Evolutionary conservation across 2,888 invertebrate genomes (phyloP).

Genomic region (Acrobasis repandana): DNA sequence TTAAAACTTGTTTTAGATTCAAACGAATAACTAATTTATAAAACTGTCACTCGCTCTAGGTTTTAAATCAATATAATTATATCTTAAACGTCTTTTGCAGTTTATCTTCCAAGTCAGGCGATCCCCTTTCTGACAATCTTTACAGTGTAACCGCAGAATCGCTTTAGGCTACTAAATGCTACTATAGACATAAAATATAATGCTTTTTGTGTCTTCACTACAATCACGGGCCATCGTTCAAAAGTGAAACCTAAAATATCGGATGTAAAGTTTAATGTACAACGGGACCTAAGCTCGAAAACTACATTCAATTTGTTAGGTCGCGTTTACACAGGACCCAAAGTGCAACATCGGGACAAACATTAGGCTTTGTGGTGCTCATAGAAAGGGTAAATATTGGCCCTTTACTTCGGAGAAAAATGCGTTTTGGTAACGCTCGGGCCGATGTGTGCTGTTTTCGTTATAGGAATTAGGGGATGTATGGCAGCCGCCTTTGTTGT

Average conservation of each 20-base stretch:
- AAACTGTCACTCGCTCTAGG: slow-evolving; percentile 50
- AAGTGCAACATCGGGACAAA: slow-evolving; percentile 80
- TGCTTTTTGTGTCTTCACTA: slow-evolving; percentile 66
- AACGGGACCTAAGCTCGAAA: slow-evolving; percentile 32
- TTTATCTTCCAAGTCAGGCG: slow-evolving; percentile 57
- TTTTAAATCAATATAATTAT: slow-evolving; percentile 64
- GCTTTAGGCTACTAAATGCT: slow-evolving; percentile 77
- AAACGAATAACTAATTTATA: slow-evolving; percentile 52
- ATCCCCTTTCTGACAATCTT: slow-evolving; percentile 61
- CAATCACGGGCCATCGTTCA: slow-evolving; percentile 27
- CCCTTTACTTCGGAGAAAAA: slow-evolving; percentile 77
- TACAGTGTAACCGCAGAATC: slow-evolving; percentile 70
- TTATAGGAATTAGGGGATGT: slow-evolving; percentile 74
- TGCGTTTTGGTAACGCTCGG: slow-evolving; percentile 72
- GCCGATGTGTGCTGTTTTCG: slow-evolving; percentile 75
- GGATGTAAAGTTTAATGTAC: slow-evolving; percentile 43
- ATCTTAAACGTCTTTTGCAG: slow-evolving; percentile 53
- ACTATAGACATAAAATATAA: slow-evolving; percentile 73
- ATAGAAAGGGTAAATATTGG: slow-evolving; percentile 77
- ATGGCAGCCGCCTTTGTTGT: slow-evolving; percentile 55
- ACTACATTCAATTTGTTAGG: slow-evolving; percentile 69
- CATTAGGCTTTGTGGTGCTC: slow-evolving; percentile 77
- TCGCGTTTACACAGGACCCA: slow-evolving; percentile 77
- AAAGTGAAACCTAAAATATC: slow-evolving; percentile 42
- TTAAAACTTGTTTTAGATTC: slow-evolving; percentile 29